Evolutionary conservation across 2,888 invertebrate genomes (phyloP), one percentile per base, ranked within the genome.

Genomic region (Stegana nigrithorax): DNA sequence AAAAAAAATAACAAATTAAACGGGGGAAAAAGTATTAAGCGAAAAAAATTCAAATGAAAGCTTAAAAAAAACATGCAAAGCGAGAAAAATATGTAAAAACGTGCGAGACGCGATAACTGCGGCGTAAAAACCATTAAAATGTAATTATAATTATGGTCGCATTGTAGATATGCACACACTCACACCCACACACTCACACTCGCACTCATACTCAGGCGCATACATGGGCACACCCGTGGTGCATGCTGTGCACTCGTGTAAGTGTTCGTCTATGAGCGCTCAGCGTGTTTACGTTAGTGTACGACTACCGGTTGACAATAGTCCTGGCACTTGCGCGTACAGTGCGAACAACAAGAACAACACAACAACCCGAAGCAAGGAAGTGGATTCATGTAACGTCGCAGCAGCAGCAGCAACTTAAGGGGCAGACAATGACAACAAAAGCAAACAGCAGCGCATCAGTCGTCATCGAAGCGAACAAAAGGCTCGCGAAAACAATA

Each of bases 131-230:
- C 68, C 67, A 68, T 68, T 70, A 67, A 70, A 70, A 67, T 66
- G 67, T 68, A 68, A 67, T 70, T 70, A 70, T 68, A 70, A 70
- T 68, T 70, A 68, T 59, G 66, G 45, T 42, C 27, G 59, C 57
- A 68, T 70, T 70, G 68, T 68, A 63, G 44, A 42, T 4, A 47
- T 32, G 50, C 50, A 47, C 12, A 47, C 23, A 12, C 47, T 23
- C 47, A 6, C 47, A 47, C 47, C 12, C 1, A 1, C 17, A 3
- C 19, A 10, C 50, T 12, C 25, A 50, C 19, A 29, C 12, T n/a
- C 29, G 27, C 29, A 51, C 19, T 27, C 8, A 51, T 14, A 10
- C 19, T 26, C 19, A 14, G n/a, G 8, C 1, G 14, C 5, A 14
- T 25, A 50, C n/a, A 27, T 25, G 14, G n/a, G 5, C n/a, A 50